Percentiles rank a stretch among this genome's conserved stretches.
Evolutionary conservation across 2,113 vertebrate genomes (phyloP).

Genomic region (Lycocorax pyrrhopterus): DNA sequence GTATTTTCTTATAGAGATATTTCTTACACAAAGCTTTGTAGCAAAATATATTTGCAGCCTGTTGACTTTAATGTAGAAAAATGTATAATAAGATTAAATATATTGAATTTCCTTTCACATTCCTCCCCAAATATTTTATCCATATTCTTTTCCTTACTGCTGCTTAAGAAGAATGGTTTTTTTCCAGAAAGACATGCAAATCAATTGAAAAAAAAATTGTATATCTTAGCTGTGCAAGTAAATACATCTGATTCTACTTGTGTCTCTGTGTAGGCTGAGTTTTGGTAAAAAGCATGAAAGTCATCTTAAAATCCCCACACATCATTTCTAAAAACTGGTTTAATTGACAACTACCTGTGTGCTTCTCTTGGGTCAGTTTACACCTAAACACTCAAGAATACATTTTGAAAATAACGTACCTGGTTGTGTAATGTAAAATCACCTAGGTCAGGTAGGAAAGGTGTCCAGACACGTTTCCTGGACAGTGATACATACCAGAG

Average conservation of each 20-base stretch:
- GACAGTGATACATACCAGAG: not conserved
- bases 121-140: slow-evolving; percentile 16
- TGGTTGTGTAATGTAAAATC: not conserved
- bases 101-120: slow-evolving; percentile 70
- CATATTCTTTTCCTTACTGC: slow-evolving; percentile 32
- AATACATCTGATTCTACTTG: not conserved
- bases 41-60: slow-evolving; percentile 78
- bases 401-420: not conserved
- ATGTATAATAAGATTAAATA: slow-evolving; percentile 82
- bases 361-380: not conserved
- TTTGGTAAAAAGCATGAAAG: not conserved
- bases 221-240: not conserved
- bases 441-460: not conserved
- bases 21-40: slow-evolving; percentile 82
- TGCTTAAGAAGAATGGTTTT: not conserved
- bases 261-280: not conserved
- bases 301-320: not conserved
- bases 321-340: not conserved
- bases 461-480: not conserved
- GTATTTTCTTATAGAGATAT: slow-evolving; percentile 83
- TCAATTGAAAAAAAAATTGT: not conserved
- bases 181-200: not conserved
- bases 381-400: not conserved
- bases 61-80: slow-evolving; percentile 77
- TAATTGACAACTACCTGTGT: not conserved